Conservation (phyloP, 2,888 invertebrate genomes). For the Hydropsyche betteni region DNA sequence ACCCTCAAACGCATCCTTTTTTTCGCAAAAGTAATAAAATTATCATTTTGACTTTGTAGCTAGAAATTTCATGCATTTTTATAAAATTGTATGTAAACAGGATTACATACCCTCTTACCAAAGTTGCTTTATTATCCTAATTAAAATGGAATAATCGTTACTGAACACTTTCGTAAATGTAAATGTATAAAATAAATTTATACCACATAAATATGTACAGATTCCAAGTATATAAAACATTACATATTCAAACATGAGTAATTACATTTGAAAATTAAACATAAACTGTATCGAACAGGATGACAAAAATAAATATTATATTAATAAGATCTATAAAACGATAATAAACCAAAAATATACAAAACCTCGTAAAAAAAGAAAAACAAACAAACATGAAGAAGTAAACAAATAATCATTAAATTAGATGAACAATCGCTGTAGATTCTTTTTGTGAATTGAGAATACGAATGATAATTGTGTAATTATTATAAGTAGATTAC, state of each 20-base stretch:
- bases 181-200: neutral
- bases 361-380: too few species aligned
- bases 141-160: slow-evolving; percentile 25
- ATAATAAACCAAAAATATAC: too few species aligned
- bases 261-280: too few species aligned
- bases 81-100: neutral
- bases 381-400: too few species aligned
- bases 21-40: neutral
- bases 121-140: neutral
- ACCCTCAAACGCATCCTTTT: too few species aligned
- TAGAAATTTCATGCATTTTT: neutral
- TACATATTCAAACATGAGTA: too few species aligned
- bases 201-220: neutral
- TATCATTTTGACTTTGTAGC: neutral
- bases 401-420: neutral
- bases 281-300: too few species aligned
- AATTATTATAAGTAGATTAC: neutral
- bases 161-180: slow-evolving; percentile 13
- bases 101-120: neutral
- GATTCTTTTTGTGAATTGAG: neutral
- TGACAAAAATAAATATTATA: too few species aligned
- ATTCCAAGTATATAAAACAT: too few species aligned
- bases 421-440: neutral
- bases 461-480: too few species aligned
- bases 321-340: too few species aligned